Conservation (phyloP, 2,797 vertebrate genomes). For the Amniataba percoides region DNA sequence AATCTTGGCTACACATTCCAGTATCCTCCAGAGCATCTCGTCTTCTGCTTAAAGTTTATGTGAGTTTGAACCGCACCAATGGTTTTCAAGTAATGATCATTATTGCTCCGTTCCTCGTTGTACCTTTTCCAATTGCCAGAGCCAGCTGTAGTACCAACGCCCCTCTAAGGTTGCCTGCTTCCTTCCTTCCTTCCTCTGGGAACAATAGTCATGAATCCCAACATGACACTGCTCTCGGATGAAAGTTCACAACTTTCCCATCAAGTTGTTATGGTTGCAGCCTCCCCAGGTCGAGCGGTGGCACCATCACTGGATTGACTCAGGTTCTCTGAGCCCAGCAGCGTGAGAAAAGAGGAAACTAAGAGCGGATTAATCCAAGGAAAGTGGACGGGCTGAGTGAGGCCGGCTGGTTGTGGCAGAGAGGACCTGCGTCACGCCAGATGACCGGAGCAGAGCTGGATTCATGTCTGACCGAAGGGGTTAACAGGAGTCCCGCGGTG, state of each 20-base stretch:
- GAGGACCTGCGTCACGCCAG: conserved; percentile 45
- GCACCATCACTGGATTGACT: conserved; percentile 32
- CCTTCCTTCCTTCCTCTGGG: conserved; percentile 67
- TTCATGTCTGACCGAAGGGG: not conserved
- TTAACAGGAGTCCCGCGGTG: not conserved
- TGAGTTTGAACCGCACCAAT: conserved; percentile 16
- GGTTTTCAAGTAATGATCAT: conserved; percentile 27
- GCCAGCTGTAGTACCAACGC: conserved; percentile 59
- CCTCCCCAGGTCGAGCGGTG: conserved; percentile 16
- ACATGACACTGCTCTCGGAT: conserved; percentile 59
- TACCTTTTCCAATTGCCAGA: conserved; percentile 54
- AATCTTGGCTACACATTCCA: not conserved
- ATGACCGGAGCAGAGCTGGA: conserved; percentile 9
- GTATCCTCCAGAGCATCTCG: conserved; percentile 20
- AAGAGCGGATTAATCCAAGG: conserved; percentile 25
- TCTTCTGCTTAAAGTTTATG: not conserved
- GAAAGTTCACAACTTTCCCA: conserved; percentile 75
- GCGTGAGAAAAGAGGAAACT: conserved; percentile 77
- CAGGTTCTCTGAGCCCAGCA: conserved; percentile 48
- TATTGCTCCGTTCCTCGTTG: conserved; percentile 21
- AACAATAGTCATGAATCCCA: conserved; percentile 65
- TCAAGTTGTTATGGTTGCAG: conserved; percentile 43
- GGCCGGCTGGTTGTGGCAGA: conserved; percentile 21
- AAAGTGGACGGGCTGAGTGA: conserved; percentile 27
- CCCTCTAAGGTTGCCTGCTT: conserved; percentile 67